phyloP scores from a whole-genome alignment of 1,140 invertebrate species.

The Homalodisca vitripennis region DNA sequence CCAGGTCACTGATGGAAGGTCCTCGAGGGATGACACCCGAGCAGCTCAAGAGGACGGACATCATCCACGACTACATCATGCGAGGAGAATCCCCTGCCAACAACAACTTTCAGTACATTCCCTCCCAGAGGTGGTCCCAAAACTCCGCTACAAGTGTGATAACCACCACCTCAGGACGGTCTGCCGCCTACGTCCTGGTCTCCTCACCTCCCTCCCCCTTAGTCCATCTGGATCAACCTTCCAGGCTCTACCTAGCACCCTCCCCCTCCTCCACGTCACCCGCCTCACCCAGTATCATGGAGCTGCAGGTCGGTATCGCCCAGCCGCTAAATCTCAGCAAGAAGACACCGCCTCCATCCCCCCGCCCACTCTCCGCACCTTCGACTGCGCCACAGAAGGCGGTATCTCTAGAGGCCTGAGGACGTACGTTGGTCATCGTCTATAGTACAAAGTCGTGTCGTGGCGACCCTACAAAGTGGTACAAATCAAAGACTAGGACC shows the following conservation, averaged over 20 bases:
- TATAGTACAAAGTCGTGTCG: slow-evolving; percentile 42
- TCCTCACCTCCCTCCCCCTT: slow-evolving; percentile 38
- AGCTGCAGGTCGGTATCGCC: slow-evolving; percentile 78
- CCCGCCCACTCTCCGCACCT: slow-evolving; percentile 52
- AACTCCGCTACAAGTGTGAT: slow-evolving; percentile 40
- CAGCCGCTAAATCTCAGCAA: slow-evolving; percentile 86
- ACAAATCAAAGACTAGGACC: slow-evolving; percentile 40
- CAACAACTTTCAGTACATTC: slow-evolving; percentile 35
- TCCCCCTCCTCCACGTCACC: slow-evolving; percentile 53
- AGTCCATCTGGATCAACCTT: slow-evolving; percentile 15
- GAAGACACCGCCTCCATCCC: slow-evolving; percentile 79
- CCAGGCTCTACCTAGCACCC: slow-evolving; percentile 30
- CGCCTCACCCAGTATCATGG: slow-evolving; percentile 55
- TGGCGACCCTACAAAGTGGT: slow-evolving; percentile 38
- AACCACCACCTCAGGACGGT: slow-evolving; percentile 42
- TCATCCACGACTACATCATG: slow-evolving; percentile 88
- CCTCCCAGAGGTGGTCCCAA: slow-evolving; percentile 32
- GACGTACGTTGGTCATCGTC: slow-evolving; percentile 32
- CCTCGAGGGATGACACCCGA: slow-evolving; percentile 85
- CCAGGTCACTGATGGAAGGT: slow-evolving; percentile 84
- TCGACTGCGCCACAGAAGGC: slow-evolving; percentile 53
- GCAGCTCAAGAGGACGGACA: slow-evolving; percentile 83
- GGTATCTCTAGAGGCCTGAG: slow-evolving; percentile 58
- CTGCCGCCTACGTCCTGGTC: slow-evolving; percentile 42
- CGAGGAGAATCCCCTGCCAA: slow-evolving; percentile 56